Conservation (phyloP, 2,888 invertebrate genomes). For the Pinctada fucata region DNA sequence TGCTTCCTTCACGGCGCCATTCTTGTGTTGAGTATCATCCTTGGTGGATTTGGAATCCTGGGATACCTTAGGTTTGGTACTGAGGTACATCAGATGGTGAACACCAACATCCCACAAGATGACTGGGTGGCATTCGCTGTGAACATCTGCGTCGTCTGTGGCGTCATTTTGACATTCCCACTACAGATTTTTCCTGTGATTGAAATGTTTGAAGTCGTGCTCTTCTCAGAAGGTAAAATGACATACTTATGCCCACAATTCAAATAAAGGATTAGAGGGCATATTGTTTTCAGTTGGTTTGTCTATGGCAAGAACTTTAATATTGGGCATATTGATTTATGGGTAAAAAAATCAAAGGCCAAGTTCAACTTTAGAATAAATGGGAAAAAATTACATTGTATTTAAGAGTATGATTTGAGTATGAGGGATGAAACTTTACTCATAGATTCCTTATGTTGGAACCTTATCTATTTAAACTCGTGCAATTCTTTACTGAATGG, state of each 20-base stretch:
- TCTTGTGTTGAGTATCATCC: slow-evolving; percentile 57
- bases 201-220: slow-evolving; percentile 66
- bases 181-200: slow-evolving; percentile 74
- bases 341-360: too few species aligned
- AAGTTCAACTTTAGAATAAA: too few species aligned
- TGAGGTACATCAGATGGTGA: slow-evolving; percentile 70
- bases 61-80: slow-evolving; percentile 72
- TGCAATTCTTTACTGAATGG: too few species aligned
- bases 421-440: too few species aligned
- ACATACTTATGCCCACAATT: not conserved
- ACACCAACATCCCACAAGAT: slow-evolving; percentile 63
- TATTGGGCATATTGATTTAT: too few species aligned
- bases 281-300: not conserved
- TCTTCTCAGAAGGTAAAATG: slow-evolving; percentile 63
- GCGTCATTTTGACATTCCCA: slow-evolving; percentile 73
- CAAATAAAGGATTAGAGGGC: not conserved
- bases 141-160: slow-evolving; percentile 69
- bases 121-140: slow-evolving; percentile 58
- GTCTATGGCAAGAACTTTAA: not conserved
- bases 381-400: too few species aligned
- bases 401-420: too few species aligned
- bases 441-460: too few species aligned
- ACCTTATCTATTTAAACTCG: too few species aligned
- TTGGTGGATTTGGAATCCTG: slow-evolving; percentile 67
- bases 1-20: slow-evolving; percentile 69